These are phyloP conservation scores for Calcarius lapponicus DNA, from an alignment of 2,797 vertebrate species.

Conservation along the genomic window DNA sequence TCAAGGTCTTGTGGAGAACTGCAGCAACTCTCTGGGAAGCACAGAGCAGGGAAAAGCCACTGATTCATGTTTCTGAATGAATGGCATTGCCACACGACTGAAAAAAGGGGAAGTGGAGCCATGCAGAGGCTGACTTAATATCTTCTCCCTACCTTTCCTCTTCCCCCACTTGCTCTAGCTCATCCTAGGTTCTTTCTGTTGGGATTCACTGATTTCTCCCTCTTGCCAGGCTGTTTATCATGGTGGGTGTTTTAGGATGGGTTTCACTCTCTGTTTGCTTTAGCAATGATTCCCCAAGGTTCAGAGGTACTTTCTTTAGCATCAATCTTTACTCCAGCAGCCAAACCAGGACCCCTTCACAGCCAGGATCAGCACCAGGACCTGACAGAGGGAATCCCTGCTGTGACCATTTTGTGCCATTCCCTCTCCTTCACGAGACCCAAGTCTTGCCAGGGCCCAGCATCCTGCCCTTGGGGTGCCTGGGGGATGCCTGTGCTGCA, in stretches of 20 bases:
- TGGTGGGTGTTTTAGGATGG: neutral
- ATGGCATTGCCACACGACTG: neutral
- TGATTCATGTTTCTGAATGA: neutral
- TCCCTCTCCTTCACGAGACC: neutral
- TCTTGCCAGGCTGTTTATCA: neutral
- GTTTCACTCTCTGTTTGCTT: neutral
- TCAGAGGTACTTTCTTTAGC: neutral
- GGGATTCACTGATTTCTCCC: neutral
- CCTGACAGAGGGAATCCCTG: neutral
- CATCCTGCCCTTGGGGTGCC: neutral
- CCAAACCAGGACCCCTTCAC: neutral
- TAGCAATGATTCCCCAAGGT: neutral
- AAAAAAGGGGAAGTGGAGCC: neutral
- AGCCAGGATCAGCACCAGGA: neutral
- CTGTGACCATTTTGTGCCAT: neutral
- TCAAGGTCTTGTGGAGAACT: neutral
- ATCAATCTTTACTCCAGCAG: neutral
- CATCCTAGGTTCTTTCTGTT: neutral
- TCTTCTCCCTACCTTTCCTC: neutral
- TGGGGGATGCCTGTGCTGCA: neutral
- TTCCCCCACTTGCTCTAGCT: neutral
- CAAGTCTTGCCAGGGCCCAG: fast-evolving
- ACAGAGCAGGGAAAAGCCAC: neutral
- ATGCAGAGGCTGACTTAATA: neutral
- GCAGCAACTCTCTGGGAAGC: neutral